These are phyloP conservation scores for Drosophila teissieri DNA, from an alignment of 1,140 invertebrate species.

Conservation along the genomic window DNA sequence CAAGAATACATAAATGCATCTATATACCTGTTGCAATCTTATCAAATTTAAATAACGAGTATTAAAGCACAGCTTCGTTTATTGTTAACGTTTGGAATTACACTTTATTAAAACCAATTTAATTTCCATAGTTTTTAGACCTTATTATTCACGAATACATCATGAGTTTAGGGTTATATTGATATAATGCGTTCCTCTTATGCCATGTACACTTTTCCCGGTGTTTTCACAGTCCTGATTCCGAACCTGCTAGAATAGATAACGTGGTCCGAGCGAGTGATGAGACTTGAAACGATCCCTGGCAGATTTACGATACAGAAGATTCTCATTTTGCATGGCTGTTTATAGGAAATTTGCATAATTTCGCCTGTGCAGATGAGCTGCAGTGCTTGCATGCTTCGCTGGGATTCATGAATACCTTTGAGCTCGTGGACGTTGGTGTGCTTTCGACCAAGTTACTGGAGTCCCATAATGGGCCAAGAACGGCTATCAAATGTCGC, in stretches of 20 bases:
- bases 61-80: no score
- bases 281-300: constrained; percentile 9
- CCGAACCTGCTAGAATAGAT: background rate
- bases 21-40: no score
- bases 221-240: background rate
- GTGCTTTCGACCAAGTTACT: background rate
- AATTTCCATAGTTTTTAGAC: no score
- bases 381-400: background rate
- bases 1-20: no score
- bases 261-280: background rate
- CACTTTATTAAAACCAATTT: no score
- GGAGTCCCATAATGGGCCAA: constrained; percentile 6
- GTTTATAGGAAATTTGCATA: constrained; percentile 32
- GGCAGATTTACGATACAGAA: constrained; percentile 42
- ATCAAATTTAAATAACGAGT: no score
- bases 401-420: constrained; percentile 23
- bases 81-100: no score
- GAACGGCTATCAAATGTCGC: constrained; percentile 4
- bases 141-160: no score
- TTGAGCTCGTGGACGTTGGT: background rate
- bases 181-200: no score
- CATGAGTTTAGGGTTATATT: no score
- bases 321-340: constrained; percentile 37
- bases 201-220: background rate
- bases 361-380: constrained; percentile 7